Conservation (phyloP, 1,140 invertebrate species). For the Heliconius eleuchia region DNA sequence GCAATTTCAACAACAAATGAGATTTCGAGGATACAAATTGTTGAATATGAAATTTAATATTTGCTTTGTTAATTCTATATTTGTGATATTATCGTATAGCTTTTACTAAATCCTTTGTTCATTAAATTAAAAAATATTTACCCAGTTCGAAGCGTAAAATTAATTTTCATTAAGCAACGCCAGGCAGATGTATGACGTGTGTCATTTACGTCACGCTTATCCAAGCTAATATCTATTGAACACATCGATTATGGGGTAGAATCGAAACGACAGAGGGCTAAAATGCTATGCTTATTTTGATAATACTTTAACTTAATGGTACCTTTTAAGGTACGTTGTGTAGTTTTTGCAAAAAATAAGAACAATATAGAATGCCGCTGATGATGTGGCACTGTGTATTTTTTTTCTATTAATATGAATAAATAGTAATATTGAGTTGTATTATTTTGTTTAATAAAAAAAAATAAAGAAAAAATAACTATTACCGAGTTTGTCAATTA, state of each 20-base stretch:
- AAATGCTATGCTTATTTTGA: slow-evolving; percentile 24
- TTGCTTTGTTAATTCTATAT: not conserved
- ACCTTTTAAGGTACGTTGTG: not conserved
- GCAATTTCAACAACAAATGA: slow-evolving; percentile 22
- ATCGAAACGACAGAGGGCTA: not conserved
- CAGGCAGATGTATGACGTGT: slow-evolving; percentile 50
- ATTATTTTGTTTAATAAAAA: too few species aligned
- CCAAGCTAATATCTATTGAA: slow-evolving; percentile 33
- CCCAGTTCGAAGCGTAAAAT: slow-evolving; percentile 49
- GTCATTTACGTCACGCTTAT: slow-evolving; percentile 42
- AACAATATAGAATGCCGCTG: too few species aligned
- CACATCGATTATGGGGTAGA: slow-evolving; percentile 36
- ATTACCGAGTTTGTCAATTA: too few species aligned
- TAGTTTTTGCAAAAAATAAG: not conserved
- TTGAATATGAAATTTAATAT: slow-evolving; percentile 2
- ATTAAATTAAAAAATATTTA: not conserved
- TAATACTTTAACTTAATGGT: slow-evolving; percentile 35
- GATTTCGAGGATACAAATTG: slow-evolving; percentile 2
- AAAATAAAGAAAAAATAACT: too few species aligned
- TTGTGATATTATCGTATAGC: too few species aligned
- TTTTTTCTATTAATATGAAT: too few species aligned
- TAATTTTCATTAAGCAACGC: slow-evolving; percentile 44
- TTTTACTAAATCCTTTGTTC: too few species aligned
- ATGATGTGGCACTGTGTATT: too few species aligned
- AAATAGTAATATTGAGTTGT: too few species aligned